phyloP scores from a whole-genome alignment of 2,113 vertebrate species.

The Cathartes aura region DNA sequence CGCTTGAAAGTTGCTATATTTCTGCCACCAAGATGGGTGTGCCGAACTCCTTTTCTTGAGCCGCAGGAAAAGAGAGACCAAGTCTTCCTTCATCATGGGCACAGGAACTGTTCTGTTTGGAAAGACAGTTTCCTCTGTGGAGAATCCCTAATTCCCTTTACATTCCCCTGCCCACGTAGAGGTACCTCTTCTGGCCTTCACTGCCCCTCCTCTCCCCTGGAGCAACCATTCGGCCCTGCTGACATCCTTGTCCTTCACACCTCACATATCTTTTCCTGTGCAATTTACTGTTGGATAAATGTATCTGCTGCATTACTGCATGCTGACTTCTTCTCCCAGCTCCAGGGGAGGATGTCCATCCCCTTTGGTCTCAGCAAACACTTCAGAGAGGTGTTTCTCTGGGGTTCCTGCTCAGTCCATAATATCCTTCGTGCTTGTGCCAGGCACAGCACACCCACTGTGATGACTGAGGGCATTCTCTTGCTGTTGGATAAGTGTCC shows the following conservation, averaged over 20 bases:
- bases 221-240: background rate
- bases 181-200: background rate
- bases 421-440: background rate
- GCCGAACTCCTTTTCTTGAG: background rate
- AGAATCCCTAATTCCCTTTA: background rate
- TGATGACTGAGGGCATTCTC: background rate
- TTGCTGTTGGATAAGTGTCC: background rate
- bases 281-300: background rate
- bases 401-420: background rate
- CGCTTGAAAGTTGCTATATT: background rate
- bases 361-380: background rate
- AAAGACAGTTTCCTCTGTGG: background rate
- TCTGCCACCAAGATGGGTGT: background rate
- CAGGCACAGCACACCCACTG: background rate
- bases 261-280: background rate
- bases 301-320: background rate
- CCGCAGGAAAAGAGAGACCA: background rate
- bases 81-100: background rate
- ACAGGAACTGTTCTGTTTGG: background rate
- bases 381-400: background rate
- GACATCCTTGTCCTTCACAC: background rate
- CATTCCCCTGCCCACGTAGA: rapidly evolving
- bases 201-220: background rate
- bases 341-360: background rate
- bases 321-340: background rate